A percentile compares a stretch with the other conserved stretches of the same genome.
Conservation (phyloP, 2,888 invertebrate species). For the Smittia sp. region DNA sequence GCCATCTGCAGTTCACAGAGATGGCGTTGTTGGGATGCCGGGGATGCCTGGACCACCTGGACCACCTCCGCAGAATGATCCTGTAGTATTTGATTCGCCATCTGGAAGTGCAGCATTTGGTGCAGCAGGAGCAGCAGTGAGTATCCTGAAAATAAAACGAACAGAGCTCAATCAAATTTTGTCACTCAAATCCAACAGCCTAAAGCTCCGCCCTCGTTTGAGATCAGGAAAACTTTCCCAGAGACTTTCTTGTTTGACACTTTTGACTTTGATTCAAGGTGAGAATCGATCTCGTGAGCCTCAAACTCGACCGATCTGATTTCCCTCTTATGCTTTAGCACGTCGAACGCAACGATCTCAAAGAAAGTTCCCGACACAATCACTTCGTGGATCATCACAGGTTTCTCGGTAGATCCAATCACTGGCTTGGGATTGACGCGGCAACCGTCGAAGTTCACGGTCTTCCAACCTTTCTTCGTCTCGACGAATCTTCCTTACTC, state of each 20-base stretch:
- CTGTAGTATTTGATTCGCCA: too few relatives aligned
- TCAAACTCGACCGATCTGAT: too few relatives aligned
- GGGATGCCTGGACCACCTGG: too few relatives aligned
- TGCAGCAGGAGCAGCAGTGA: too few relatives aligned
- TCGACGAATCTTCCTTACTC: conserved; percentile 84
- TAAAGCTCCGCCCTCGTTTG: not conserved
- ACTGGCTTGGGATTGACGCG: conserved; percentile 75
- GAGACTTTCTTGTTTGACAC: conserved; percentile 32
- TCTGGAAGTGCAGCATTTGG: too few relatives aligned
- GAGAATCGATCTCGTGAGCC: too few relatives aligned
- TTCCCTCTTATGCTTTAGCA: conserved; percentile 49
- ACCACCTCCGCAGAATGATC: too few relatives aligned
- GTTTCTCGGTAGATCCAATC: conserved; percentile 74
- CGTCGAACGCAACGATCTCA: conserved; percentile 60
- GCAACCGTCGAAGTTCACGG: conserved; percentile 63
- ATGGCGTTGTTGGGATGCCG: too few relatives aligned
- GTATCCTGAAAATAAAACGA: too few relatives aligned
- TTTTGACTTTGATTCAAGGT: not conserved
- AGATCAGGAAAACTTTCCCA: conserved; percentile 35
- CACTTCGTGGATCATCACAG: conserved; percentile 80
- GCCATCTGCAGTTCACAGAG: too few relatives aligned
- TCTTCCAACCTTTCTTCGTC: conserved; percentile 81
- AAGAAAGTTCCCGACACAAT: conserved; percentile 76
- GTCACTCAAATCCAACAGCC: too few relatives aligned
- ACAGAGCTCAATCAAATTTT: too few relatives aligned